Base-by-base conservation (phyloP, 2,113 vertebrate species). In the Mormyrus iriodes region DNA sequence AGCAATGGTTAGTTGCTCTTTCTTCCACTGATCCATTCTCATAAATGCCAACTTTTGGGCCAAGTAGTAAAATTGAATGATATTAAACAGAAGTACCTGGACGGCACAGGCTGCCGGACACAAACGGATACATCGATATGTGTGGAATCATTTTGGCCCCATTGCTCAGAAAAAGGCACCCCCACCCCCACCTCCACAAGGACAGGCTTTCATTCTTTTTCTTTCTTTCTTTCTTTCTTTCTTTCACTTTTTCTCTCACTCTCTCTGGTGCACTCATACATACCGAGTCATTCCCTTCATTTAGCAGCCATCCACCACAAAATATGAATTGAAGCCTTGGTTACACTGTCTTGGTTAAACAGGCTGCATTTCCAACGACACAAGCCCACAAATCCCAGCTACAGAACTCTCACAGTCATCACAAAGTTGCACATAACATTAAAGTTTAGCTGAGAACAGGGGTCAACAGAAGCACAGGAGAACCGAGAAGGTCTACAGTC, bases 221-320 rank as follows among this genome's bases (percentile, higher is more conserved):
- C 13, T 79, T 79, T 31, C 69, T 39, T 1, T 79, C 12, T 42
- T 13, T 76, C 76, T 86, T 82, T 44, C 79, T 21, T 21, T 39
- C 4, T 42, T 24, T 79, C 35, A 39, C 15, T 39, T 4, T 79
- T 79, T 31, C 73, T 17, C 35, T 79, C 9, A 19, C 12, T 42
- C 58, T 86, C 10, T 85, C 61, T 53, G 42, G 58, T 42, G 15
- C 84, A 90, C 44, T 65, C 84, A 88, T 31, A 69, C 53, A 90
- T 69, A 88, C 13, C 91, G 91, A 91, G 86, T 93, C 90, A 92
- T 90, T 39, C 65, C 85, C 89, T 19, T 42, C 73, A 90, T 90
- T 55, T 91, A 90, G 91, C 83, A 88, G 65, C 89, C 85, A 89
- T 87, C 73, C 73, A 42, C 17, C 0, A 49, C 91, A 90, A 48